A percentile compares a stretch with the other conserved stretches of the same genome.
phyloP scores from a whole-genome alignment of 2,113 vertebrate species.

The Candoia aspera region DNA sequence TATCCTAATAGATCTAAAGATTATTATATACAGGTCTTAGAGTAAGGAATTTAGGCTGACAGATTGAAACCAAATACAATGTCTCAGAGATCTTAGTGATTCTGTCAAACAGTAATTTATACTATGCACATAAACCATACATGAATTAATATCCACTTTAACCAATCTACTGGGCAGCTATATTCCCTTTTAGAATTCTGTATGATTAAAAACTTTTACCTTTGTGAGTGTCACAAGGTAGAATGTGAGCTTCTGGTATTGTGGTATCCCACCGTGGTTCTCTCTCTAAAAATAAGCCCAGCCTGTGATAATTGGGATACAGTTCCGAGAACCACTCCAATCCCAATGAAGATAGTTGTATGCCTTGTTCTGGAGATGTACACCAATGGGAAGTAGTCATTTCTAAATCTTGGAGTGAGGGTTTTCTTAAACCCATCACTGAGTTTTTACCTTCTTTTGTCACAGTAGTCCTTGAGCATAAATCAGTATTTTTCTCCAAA shows the following conservation, averaged over 20 bases:
- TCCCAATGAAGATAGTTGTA: neutral
- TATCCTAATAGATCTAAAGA: neutral
- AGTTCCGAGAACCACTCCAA: constrained; percentile 80
- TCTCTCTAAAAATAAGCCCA: constrained; percentile 60
- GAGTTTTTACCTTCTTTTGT: rapidly evolving
- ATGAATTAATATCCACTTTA: neutral
- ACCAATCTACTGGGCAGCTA: neutral
- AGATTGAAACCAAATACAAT: neutral
- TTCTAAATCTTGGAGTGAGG: neutral
- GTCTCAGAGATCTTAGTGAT: neutral
- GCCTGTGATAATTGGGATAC: constrained; percentile 53
- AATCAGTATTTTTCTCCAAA: neutral
- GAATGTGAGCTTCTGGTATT: neutral
- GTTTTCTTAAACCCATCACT: rapidly evolving
- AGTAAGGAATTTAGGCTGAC: neutral
- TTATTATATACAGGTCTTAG: neutral
- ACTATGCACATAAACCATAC: neutral
- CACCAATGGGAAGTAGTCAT: neutral
- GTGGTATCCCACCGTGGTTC: neutral
- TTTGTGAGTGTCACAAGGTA: neutral
- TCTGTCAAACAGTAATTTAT: neutral
- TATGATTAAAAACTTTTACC: constrained; percentile 50
- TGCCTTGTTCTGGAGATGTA: neutral
- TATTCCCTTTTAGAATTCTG: neutral
- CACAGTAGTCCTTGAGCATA: rapidly evolving